phyloP scores from a whole-genome alignment of 2,888 invertebrate species.

The Melanotus villosus region DNA sequence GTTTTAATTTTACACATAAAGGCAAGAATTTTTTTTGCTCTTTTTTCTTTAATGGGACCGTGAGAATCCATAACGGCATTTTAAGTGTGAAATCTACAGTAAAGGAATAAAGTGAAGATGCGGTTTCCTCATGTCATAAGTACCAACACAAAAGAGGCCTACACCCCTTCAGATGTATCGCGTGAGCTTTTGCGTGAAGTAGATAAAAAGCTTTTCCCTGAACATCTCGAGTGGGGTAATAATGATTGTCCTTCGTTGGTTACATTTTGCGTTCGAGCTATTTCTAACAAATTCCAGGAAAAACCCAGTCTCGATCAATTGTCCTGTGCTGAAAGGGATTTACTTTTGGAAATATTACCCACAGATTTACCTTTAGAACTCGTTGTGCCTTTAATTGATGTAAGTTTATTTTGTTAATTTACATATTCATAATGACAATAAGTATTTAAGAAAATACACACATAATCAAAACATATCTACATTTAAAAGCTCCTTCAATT shows the following conservation, averaged over 20 bases:
- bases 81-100: no score
- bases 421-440: no score
- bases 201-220: constrained; percentile 68
- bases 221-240: constrained; percentile 71
- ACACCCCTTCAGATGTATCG: constrained; percentile 65
- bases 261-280: constrained; percentile 69
- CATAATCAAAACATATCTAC: no score
- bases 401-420: constrained; percentile 52
- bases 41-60: no score
- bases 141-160: constrained; percentile 67
- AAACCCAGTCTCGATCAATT: constrained; percentile 72
- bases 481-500: no score
- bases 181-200: constrained; percentile 64
- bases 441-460: no score
- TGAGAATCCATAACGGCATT: no score
- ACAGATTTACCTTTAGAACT: constrained; percentile 73
- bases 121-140: constrained; percentile 66
- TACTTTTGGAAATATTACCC: constrained; percentile 75
- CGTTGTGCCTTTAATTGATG: constrained; percentile 72
- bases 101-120: no score
- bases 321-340: constrained; percentile 72
- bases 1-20: no score
- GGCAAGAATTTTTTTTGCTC: no score
- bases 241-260: constrained; percentile 69
- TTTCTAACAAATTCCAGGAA: constrained; percentile 70